Base-by-base conservation (phyloP, 2,797 vertebrate genomes). In the Tokudaia muenninki region DNA sequence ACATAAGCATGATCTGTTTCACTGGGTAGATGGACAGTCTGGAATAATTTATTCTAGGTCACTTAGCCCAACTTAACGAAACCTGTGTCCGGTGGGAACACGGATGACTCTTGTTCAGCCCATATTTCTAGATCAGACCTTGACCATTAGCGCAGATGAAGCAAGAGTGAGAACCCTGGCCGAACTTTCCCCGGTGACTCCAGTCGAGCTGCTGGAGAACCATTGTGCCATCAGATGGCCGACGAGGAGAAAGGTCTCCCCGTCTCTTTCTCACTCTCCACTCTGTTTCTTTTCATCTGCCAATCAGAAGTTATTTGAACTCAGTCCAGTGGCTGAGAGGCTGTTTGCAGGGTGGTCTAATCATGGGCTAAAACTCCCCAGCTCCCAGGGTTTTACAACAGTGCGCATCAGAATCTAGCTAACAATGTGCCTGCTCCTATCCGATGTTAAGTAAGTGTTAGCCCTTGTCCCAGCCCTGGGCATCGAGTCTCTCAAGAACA, bases 391-490 rank as follows among this genome's bases (percentile, higher is more conserved):
- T 6, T 44, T 44, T 0, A 0, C 19, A 63, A 17, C 2, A 41
- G n/a, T 12, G 11, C 47, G 34, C 2, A 0, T 29, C 31, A 44
- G 52, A 17, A 16, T 65, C 41, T 3, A 12, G 47, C 26, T 67
- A 86, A 34, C 61, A 8, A 0, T 0, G 52, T 47, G 70, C 63
- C 75, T 4, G 6, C 14, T 2, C 0, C 0, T 17, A 7, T 41
- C 34, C 9, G 0, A 0, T 11, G n/a, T 90, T 91, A 52, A 12
- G 59, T 34, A 21, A 29, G 10, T 11, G 0, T 22, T 13, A 34
- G 41, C 44, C 82, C 13, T 82, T 3, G 10, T 44, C 22, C 2
- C 4, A 47, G 5, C 12, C 67, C 22, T n/a, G n/a, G n/a, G 59
- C 5, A 8, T 81, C 50, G 31, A 21, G 12, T 1, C 84, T 29